Evolutionary conservation across 2,113 vertebrate genomes (phyloP), one percentile per base, ranked within the genome.

Genomic region (Ophiodon elongatus): DNA sequence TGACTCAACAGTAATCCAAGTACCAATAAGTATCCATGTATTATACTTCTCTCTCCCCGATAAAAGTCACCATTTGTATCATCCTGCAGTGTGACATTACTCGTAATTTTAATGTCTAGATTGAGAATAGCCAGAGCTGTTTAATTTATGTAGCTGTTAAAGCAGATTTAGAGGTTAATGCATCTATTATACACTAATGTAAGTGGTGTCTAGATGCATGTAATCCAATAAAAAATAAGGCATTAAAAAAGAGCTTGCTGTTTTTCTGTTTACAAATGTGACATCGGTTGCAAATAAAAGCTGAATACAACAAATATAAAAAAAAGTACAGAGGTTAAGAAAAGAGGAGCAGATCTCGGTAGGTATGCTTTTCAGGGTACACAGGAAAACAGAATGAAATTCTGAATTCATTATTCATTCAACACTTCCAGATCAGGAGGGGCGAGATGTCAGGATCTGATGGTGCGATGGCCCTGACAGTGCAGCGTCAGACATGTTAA

Each of bases 191-290:
- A 77, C 90, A 91, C 89, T 84, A 39, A 69, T 91, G 86, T 91
- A 76, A 88, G 82, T 68, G 88, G 56, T 89, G 87, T 89, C 76
- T 85, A 78, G 85, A 92, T 91, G 92, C 93, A 94, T 94, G 92
- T 88, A 77, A 82, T 87, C 80, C 76, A 93, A 93, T 94, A 93
- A 94, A 94, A 83, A 67, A 41, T 57, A 80, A 39, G 74, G 33
- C 14, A 84, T 69, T 73, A 27, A 76, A 85, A 75, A 60, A 27
- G 14, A 73, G 14, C n/a, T 37, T 1, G 19, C 6, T 60, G 23
- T 65, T 43, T 88, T 69, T 83, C 23, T 64, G 5, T 52, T 69
- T 15, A 11, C 10, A 59, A 50, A 21, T 73, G 31, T 63, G 50
- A 52, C 31, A 66, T 4, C 17, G 11, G 4, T 37, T 39, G 25